A percentile compares a stretch with the other conserved stretches of the same genome.
Evolutionary conservation across 2,113 vertebrate genomes (phyloP).

Genomic region (Anarhynchus alexandrinus): DNA sequence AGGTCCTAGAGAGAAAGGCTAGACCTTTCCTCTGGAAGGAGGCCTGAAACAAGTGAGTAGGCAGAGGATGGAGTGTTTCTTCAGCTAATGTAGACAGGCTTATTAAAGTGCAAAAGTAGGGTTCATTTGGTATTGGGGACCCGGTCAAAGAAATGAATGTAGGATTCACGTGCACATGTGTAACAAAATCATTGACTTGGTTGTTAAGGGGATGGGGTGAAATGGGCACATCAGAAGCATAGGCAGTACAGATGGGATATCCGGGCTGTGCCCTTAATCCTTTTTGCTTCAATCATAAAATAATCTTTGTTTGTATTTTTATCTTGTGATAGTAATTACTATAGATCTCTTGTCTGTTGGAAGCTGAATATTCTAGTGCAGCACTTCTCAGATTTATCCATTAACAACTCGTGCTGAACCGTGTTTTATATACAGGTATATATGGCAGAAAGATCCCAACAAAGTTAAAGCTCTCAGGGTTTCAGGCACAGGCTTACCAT

Average conservation of each 20-base stretch:
- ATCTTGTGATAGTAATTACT: background rate
- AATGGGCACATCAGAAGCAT: background rate
- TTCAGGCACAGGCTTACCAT: background rate
- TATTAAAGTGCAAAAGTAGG: background rate
- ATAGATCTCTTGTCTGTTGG: background rate
- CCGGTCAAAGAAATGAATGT: background rate
- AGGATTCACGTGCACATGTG: background rate
- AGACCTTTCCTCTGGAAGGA: background rate
- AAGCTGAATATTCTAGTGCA: background rate
- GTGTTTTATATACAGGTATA: background rate
- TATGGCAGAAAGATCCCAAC: background rate
- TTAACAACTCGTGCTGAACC: background rate
- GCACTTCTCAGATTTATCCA: background rate
- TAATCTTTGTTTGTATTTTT: background rate
- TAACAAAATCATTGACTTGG: background rate
- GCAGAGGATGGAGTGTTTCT: background rate
- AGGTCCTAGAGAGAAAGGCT: background rate
- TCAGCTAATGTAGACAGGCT: background rate
- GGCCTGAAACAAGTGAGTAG: background rate
- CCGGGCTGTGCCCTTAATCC: background rate
- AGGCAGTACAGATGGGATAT: background rate
- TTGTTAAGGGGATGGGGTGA: background rate
- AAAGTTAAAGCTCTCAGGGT: background rate
- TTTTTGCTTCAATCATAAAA: background rate
- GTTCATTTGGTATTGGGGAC: background rate